Evolutionary conservation across 2,888 invertebrate genomes (phyloP).

Genomic region (Epiperipatus broadwayi): DNA sequence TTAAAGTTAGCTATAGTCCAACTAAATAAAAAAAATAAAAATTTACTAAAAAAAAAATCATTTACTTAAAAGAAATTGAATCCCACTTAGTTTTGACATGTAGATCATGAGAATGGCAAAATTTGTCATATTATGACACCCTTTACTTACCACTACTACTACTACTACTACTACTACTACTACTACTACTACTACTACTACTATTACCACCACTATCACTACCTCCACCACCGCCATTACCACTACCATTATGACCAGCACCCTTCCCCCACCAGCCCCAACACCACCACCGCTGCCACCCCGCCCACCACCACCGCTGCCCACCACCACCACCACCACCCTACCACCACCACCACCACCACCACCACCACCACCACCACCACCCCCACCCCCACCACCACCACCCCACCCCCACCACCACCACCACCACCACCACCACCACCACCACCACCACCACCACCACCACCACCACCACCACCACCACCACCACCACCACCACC

Average conservation of each 20-base stretch:
- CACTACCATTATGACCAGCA: conserved; percentile 16
- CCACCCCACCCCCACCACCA: too few relatives aligned
- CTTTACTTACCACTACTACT: neutral
- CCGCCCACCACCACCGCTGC: too few relatives aligned
- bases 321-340: conserved; percentile 12
- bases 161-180: neutral
- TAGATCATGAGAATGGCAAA: too few relatives aligned
- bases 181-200: neutral
- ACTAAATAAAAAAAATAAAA: too few relatives aligned
- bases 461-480: conserved; percentile 11
- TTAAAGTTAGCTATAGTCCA: too few relatives aligned
- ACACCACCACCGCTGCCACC: conserved; percentile 7
- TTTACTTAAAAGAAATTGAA: too few relatives aligned
- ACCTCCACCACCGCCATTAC: too few relatives aligned
- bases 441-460: conserved; percentile 12
- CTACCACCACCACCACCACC: conserved; percentile 1
- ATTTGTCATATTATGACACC: conserved; percentile 13
- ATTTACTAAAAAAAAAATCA: too few relatives aligned
- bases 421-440: conserved; percentile 10
- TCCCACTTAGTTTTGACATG: too few relatives aligned
- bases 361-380: neutral
- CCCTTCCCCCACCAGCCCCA: conserved; percentile 6
- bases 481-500: conserved; percentile 11
- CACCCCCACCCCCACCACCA: too few relatives aligned
- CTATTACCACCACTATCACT: conserved; percentile 7